Conservation (phyloP, 2,888 invertebrate species). For the Falcaria lacertinaria region DNA sequence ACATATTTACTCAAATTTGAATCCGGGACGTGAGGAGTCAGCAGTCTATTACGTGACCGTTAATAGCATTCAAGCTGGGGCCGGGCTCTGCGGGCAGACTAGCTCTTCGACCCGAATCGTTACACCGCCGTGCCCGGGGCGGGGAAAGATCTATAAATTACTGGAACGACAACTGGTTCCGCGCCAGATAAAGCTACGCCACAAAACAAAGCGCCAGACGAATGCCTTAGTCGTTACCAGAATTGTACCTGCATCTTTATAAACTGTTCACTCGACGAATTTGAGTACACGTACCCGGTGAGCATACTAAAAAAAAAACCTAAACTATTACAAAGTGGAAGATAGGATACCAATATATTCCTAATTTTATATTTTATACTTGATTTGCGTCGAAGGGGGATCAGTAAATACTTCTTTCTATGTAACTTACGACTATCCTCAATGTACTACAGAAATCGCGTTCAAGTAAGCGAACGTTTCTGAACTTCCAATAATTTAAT, state of each 20-base stretch:
- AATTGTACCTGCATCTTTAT: constrained; percentile 60
- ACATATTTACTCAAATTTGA: constrained; percentile 71
- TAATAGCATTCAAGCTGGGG: constrained; percentile 57
- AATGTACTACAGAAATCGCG: constrained; percentile 64
- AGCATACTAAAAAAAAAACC: no score
- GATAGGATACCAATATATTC: no score
- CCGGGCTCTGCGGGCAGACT: constrained; percentile 37
- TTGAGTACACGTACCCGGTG: constrained; percentile 23
- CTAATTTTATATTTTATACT: no score
- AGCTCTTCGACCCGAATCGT: constrained; percentile 53
- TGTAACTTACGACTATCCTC: constrained; percentile 58
- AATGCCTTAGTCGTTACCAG: constrained; percentile 65
- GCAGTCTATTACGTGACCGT: constrained; percentile 68
- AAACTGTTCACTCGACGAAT: constrained; percentile 60
- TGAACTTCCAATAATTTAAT: constrained; percentile 79
- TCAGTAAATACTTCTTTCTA: constrained; percentile 43
- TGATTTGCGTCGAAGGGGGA: constrained; percentile 27
- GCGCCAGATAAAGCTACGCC: constrained; percentile 73
- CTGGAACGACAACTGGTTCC: constrained; percentile 74
- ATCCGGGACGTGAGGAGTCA: constrained; percentile 63
- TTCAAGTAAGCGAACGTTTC: constrained; percentile 74
- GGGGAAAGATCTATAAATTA: constrained; percentile 76
- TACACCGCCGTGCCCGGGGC: constrained; percentile 59
- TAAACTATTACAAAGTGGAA: no score
- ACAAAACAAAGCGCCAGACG: constrained; percentile 72